Percentiles rank a stretch among this genome's conserved stretches.
Evolutionary conservation across 2,797 vertebrate genomes (phyloP).

Genomic region (Eulemur coronatus): DNA sequence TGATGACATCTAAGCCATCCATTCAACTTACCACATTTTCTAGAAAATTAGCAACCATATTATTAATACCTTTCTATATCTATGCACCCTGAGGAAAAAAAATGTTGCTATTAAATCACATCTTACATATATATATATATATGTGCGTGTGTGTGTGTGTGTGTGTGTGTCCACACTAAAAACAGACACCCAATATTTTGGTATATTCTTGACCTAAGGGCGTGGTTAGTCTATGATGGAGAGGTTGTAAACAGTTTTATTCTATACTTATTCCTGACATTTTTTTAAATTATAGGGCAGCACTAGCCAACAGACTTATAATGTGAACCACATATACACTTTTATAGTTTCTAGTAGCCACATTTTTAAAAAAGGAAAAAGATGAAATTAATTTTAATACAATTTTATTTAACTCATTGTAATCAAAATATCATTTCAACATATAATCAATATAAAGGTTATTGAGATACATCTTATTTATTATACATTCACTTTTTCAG

Average conservation of each 20-base stretch:
- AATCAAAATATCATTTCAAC: slow-evolving; percentile 32
- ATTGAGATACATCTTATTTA: not conserved
- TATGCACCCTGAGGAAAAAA: not conserved
- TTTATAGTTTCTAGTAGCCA: not conserved
- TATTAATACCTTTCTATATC: not conserved
- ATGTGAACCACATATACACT: not conserved
- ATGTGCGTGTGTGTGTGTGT: too few species aligned
- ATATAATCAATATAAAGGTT: not conserved
- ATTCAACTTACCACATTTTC: not conserved
- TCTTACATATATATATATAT: not conserved
- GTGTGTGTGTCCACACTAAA: not conserved
- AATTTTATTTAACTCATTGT: slow-evolving; percentile 1
- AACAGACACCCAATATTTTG: not conserved
- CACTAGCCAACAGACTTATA: not conserved
- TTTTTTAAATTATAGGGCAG: not conserved
- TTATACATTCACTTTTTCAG: not conserved
- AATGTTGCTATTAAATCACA: not conserved
- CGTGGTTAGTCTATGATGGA: not conserved
- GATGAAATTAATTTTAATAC: slow-evolving; percentile 19
- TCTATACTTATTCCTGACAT: not conserved
- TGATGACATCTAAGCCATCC: not conserved
- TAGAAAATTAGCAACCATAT: not conserved
- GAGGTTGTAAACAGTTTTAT: not conserved
- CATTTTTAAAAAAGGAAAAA: slow-evolving; percentile 6
- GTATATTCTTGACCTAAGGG: not conserved